phyloP scores from a whole-genome alignment of 2,113 vertebrate species.

The Hystrix cristata region DNA sequence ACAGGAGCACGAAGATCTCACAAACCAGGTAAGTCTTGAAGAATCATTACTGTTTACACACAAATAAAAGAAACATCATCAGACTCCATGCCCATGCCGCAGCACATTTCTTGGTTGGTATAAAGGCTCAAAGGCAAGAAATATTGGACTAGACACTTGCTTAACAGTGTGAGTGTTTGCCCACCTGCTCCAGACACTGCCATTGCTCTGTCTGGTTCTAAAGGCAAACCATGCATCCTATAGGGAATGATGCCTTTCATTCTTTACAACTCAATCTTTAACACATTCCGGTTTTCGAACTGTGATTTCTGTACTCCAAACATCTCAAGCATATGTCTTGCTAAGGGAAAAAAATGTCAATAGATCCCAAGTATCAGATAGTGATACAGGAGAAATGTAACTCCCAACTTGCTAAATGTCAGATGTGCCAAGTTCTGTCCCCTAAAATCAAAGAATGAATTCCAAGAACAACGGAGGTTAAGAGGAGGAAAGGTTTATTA shows the following conservation, averaged over 20 bases:
- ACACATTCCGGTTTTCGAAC: neutral
- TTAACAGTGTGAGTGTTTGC: neutral
- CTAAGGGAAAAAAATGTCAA: neutral
- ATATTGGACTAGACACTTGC: neutral
- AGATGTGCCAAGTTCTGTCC: neutral
- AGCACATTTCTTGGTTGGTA: neutral
- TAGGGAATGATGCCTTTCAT: neutral
- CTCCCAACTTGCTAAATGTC: neutral
- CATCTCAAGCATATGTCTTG: neutral
- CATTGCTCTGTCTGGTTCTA: neutral
- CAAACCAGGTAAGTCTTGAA: neutral
- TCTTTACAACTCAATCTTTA: neutral
- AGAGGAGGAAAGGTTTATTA: neutral
- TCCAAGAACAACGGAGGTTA: neutral
- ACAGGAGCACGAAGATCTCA: neutral
- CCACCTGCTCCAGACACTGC: neutral
- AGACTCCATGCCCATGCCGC: neutral
- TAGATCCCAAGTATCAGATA: neutral
- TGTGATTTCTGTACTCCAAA: neutral
- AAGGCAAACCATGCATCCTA: neutral
- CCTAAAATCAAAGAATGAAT: neutral
- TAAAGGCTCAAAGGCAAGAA: neutral
- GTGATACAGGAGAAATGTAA: neutral
- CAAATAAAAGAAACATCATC: neutral
- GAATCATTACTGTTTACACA: neutral